Conservation (phyloP, 2,888 invertebrate genomes). For the Pterobdella sp. region DNA sequence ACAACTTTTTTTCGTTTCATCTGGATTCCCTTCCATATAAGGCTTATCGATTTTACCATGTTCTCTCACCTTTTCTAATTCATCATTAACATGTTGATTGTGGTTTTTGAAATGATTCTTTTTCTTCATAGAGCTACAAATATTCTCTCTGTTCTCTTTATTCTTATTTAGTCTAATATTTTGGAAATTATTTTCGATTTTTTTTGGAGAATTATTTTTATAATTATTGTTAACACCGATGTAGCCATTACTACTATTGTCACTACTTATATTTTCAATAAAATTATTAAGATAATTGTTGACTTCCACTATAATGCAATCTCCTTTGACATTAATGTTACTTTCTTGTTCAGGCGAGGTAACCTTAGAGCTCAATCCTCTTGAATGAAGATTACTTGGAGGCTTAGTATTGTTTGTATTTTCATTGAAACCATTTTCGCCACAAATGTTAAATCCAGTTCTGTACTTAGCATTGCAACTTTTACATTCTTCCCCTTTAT, state of each 20-base stretch:
- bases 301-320: slow-evolving; percentile 4
- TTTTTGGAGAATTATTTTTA: not conserved
- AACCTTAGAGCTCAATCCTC: too few relatives aligned
- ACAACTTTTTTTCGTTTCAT: not conserved
- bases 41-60: not conserved
- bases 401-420: not conserved
- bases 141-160: not conserved
- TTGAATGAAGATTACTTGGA: too few relatives aligned
- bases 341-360: too few relatives aligned
- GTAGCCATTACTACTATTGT: slow-evolving; percentile 5
- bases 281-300: slow-evolving; percentile 1
- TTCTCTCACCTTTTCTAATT: not conserved
- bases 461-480: not conserved
- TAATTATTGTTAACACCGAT: not conserved
- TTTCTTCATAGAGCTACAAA: too few relatives aligned
- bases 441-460: not conserved
- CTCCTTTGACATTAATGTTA: too few relatives aligned
- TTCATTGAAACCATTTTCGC: not conserved
- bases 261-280: not conserved
- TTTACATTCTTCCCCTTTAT: not conserved
- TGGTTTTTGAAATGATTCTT: too few relatives aligned
- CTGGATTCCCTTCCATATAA: not conserved
- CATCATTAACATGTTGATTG: not conserved
- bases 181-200: not conserved
- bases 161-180: not conserved